Evolutionary conservation across 1,140 invertebrate genomes (phyloP).

Genomic region (Drosophila mojavensis): DNA sequence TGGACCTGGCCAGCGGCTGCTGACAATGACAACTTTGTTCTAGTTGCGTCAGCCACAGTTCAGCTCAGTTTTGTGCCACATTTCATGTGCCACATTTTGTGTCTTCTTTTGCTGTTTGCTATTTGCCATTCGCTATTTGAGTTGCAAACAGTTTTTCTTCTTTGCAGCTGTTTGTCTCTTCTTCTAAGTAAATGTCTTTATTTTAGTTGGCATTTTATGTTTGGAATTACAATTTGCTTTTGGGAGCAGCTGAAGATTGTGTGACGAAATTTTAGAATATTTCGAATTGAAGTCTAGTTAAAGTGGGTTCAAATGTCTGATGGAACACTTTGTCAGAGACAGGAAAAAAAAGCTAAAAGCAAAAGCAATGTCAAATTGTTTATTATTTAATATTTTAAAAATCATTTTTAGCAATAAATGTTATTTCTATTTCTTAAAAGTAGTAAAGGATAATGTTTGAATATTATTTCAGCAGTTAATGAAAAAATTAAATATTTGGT

Average conservation of each 20-base stretch:
- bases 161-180: slow-evolving; percentile 2
- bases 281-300: not conserved
- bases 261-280: not conserved
- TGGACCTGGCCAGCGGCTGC: slow-evolving; percentile 8
- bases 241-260: too few species aligned
- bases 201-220: not conserved
- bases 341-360: too few species aligned
- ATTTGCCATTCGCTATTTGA: not conserved
- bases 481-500: too few species aligned
- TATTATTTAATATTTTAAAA: too few species aligned
- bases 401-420: too few species aligned
- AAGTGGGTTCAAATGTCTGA: not conserved
- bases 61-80: slow-evolving; percentile 34
- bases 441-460: too few species aligned
- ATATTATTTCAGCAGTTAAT: too few species aligned
- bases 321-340: too few species aligned
- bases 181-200: slow-evolving; percentile 9
- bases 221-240: not conserved
- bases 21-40: slow-evolving; percentile 48
- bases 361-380: too few species aligned
- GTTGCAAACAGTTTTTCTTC: slow-evolving; percentile 23
- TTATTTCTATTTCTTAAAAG: too few species aligned
- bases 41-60: slow-evolving; percentile 40
- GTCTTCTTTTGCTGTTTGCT: slow-evolving; percentile 11
- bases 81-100: slow-evolving; percentile 38